Percentiles rank a stretch among this genome's conserved stretches.
These are phyloP conservation scores for Pan troglodytes DNA, from an alignment of 2,113 vertebrate genomes.

Conservation along the genomic window NHGRI_mPanTro3-v2.1_pri NC_072401.2:15188001-15188500, in stretches of 20 bases:
- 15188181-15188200: background rate
- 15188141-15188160: no score
- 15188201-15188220: background rate
- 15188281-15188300: background rate
- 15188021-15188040: no score
- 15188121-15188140: background rate
- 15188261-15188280: background rate
- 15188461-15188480: background rate
- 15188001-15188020: background rate
- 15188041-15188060: background rate
- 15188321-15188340: background rate
- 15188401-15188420: background rate
- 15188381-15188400: background rate
- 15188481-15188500: conserved; percentile 1
- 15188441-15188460: conserved; percentile 36
- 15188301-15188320: background rate
- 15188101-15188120: background rate
- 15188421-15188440: background rate
- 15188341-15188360: background rate
- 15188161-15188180: background rate
- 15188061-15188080: background rate
- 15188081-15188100: background rate
- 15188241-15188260: background rate
- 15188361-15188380: background rate
- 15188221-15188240: background rate